Conservation (phyloP, 2,797 vertebrate species). For the Nannoperca australis region DNA sequence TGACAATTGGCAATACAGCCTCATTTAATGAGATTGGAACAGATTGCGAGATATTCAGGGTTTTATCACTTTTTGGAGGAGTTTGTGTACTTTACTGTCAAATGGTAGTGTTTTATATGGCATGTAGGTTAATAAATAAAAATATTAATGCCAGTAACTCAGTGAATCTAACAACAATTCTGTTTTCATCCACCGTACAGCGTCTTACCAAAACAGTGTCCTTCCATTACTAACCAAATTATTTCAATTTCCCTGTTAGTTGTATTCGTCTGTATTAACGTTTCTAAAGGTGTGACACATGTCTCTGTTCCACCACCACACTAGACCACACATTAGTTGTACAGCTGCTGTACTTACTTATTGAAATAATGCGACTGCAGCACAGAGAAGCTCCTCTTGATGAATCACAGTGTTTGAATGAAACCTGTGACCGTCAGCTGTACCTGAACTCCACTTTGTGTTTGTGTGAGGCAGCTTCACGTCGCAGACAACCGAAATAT, state of each 20-base stretch:
- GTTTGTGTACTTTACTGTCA: too few relatives aligned
- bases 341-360: constrained; percentile 1
- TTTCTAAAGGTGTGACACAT: constrained; percentile 36
- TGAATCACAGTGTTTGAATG: constrained; percentile 3
- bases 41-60: too few relatives aligned
- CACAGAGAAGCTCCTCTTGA: constrained; percentile 18
- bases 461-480: neutral
- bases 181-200: neutral
- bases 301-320: neutral
- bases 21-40: too few relatives aligned
- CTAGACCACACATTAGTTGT: neutral
- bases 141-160: neutral
- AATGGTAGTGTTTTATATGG: neutral
- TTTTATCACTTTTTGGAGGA: neutral
- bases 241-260: neutral
- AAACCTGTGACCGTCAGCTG: constrained; percentile 1
- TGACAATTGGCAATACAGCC: too few relatives aligned
- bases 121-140: neutral
- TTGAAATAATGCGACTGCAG: constrained; percentile 4
- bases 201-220: neutral
- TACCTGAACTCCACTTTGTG: neutral
- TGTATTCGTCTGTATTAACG: neutral
- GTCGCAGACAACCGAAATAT: too few relatives aligned
- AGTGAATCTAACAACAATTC: neutral
- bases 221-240: neutral